Percentiles rank a stretch among this genome's conserved stretches.
Evolutionary conservation across 2,113 vertebrate genomes (phyloP).

Genomic region (Porphyrio hochstetteri): DNA sequence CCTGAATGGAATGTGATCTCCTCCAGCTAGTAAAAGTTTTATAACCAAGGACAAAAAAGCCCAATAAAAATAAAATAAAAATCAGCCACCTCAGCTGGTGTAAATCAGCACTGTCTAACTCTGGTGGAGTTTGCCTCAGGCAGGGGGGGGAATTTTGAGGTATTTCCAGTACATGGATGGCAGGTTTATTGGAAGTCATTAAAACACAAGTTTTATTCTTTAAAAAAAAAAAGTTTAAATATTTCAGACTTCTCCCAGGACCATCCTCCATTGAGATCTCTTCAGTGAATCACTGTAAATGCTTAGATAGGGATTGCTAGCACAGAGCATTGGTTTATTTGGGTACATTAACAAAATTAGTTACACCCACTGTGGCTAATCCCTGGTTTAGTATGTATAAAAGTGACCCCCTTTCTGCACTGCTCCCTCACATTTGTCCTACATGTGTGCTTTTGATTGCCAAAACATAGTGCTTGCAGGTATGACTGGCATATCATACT

Average conservation of each 20-base stretch:
- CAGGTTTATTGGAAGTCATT: slow-evolving; percentile 42
- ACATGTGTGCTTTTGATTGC: neutral
- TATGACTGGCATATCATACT: neutral
- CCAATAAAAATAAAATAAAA: slow-evolving; percentile 10
- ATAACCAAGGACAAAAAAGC: neutral
- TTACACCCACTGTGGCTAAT: neutral
- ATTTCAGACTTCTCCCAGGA: neutral
- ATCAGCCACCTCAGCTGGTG: slow-evolving; percentile 37
- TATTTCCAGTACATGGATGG: neutral
- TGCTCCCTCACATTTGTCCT: neutral
- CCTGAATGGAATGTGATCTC: slow-evolving; percentile 37
- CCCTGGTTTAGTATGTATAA: neutral
- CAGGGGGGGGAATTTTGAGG: neutral
- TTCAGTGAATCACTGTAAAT: neutral
- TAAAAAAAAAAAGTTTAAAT: neutral
- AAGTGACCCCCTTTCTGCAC: neutral
- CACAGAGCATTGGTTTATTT: neutral
- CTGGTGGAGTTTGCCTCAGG: slow-evolving; percentile 8
- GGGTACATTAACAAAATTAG: neutral
- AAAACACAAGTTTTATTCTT: neutral
- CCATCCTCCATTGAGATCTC: neutral
- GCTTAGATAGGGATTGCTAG: neutral
- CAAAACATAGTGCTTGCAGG: neutral
- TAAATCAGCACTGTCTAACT: slow-evolving; percentile 46
- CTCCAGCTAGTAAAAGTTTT: slow-evolving; percentile 61